Conservation (phyloP, 2,888 invertebrate species). For the Dermolepida albohirtum region DNA sequence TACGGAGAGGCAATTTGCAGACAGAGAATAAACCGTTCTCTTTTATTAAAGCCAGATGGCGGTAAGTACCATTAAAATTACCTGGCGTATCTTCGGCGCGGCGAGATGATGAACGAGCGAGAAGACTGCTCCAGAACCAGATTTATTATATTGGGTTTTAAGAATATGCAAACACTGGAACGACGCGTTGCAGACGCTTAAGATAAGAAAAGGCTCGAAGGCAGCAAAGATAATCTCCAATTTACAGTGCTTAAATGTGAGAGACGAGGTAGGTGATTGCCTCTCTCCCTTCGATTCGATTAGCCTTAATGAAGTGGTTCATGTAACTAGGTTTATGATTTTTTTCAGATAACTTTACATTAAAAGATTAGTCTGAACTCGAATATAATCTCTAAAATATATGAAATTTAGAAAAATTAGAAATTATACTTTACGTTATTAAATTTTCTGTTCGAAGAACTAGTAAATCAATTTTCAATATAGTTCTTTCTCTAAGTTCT, state of each 20-base stretch:
- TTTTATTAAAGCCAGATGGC: conserved; percentile 35
- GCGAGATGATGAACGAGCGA: conserved; percentile 49
- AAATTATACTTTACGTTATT: too few relatives aligned
- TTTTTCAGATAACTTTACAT: too few relatives aligned
- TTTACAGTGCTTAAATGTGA: conserved; percentile 25
- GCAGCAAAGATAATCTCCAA: conserved; percentile 34
- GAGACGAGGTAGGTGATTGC: conserved; percentile 18
- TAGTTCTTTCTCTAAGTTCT: too few relatives aligned
- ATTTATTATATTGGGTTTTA: conserved; percentile 53
- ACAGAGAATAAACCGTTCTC: conserved; percentile 13
- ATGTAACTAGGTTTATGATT: conserved; percentile 16
- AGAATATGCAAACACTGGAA: conserved; percentile 50
- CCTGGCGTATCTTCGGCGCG: conserved; percentile 48
- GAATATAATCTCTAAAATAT: too few relatives aligned
- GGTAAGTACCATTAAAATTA: conserved; percentile 50
- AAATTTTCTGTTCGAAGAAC: too few relatives aligned
- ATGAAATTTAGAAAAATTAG: too few relatives aligned
- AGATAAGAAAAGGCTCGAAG: conserved; percentile 30
- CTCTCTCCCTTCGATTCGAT: conserved; percentile 23
- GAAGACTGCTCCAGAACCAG: conserved; percentile 45
- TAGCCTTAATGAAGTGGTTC: conserved; percentile 34
- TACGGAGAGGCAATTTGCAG: conserved; percentile 21
- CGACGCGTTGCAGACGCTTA: conserved; percentile 46
- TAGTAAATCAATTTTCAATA: too few relatives aligned
- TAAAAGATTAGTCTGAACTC: too few relatives aligned